Conservation (phyloP, 2,888 invertebrate species). For the Lepas anatifera region DNA sequence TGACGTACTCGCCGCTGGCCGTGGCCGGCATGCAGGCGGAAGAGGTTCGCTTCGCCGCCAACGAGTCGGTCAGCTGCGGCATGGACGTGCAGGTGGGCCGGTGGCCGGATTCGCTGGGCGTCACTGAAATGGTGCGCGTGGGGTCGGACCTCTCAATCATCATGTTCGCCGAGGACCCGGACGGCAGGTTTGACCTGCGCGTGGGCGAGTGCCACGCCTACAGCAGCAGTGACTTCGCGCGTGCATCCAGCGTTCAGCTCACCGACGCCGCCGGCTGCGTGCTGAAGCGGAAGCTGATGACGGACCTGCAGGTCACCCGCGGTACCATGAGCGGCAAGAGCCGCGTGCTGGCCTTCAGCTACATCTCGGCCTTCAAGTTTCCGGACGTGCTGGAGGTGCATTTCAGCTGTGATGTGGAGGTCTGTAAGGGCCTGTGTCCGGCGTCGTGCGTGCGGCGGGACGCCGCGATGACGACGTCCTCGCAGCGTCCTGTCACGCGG, state of each 20-base stretch:
- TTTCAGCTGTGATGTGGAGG: slow-evolving; percentile 28
- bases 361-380: slow-evolving; percentile 28
- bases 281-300: slow-evolving; percentile 28
- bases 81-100: slow-evolving; percentile 28
- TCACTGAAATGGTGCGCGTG: slow-evolving; percentile 28
- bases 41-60: slow-evolving; percentile 25
- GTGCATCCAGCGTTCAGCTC: slow-evolving; percentile 24
- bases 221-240: slow-evolving; percentile 25
- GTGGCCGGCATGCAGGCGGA: slow-evolving; percentile 27
- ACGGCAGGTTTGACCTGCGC: slow-evolving; percentile 27
- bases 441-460: slow-evolving; percentile 17
- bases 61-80: slow-evolving; percentile 32
- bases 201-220: slow-evolving; percentile 30
- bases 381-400: slow-evolving; percentile 29
- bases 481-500: background rate
- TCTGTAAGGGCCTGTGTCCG: slow-evolving; percentile 29
- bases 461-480: background rate
- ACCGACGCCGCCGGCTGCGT: slow-evolving; percentile 29
- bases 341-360: slow-evolving; percentile 31
- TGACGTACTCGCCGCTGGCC: slow-evolving; percentile 26
- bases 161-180: slow-evolving; percentile 28
- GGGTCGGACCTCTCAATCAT: slow-evolving; percentile 29
- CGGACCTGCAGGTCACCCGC: slow-evolving; percentile 25
- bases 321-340: slow-evolving; percentile 40
- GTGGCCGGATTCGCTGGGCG: slow-evolving; percentile 26